Percentiles rank a stretch among this genome's conserved stretches.
phyloP scores from a whole-genome alignment of 2,797 vertebrate genomes.

The Phoebastria nigripes region DNA sequence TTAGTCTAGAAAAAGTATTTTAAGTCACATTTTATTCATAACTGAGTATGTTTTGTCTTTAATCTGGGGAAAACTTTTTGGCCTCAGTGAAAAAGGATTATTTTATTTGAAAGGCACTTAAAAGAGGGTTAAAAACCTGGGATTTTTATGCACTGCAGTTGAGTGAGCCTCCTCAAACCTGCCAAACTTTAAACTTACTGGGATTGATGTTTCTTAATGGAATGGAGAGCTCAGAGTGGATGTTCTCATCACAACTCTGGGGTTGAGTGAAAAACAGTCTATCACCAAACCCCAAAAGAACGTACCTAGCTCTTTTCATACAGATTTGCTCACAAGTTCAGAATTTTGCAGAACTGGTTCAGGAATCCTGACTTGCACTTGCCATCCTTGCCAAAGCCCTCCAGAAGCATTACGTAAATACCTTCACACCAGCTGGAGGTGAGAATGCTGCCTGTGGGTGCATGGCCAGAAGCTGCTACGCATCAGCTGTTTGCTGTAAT shows the following conservation, averaged over 20 bases:
- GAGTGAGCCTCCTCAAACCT: not conserved
- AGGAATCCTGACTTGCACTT: not conserved
- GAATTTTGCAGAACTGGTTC: constrained; percentile 5
- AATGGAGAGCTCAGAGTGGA: not conserved
- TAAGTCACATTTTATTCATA: not conserved
- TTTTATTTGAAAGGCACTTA: not conserved
- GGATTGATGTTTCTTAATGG: not conserved
- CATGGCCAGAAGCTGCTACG: not conserved
- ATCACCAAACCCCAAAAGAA: not conserved
- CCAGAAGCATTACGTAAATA: not conserved
- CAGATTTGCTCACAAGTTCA: not conserved
- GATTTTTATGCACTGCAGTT: not conserved
- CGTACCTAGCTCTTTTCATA: not conserved
- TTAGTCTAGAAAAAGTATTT: not conserved
- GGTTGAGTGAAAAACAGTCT: not conserved
- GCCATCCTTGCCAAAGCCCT: not conserved
- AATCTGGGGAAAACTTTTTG: not conserved
- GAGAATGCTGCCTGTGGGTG: not conserved
- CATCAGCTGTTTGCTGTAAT: not conserved
- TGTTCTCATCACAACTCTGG: not conserved
- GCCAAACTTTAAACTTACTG: not conserved
- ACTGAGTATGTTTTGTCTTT: not conserved
- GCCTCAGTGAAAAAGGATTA: not conserved
- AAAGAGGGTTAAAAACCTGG: not conserved
- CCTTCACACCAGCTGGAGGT: not conserved